phyloP scores from a whole-genome alignment of 2,888 invertebrate genomes.

The Eurytoma californica region DNA sequence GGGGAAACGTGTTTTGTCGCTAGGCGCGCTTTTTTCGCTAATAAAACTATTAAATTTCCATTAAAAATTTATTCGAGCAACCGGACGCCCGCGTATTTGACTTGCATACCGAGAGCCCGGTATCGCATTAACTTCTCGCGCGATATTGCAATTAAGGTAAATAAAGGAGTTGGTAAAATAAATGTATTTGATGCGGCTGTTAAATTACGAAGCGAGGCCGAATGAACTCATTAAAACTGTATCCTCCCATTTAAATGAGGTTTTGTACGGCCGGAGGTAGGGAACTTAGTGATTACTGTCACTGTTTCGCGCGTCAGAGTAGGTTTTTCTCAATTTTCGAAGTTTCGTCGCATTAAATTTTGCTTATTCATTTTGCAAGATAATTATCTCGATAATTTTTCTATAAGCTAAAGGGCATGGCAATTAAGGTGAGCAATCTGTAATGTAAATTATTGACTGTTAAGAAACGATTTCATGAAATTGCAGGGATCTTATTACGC shows the following conservation, averaged over 20 bases:
- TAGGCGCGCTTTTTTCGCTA: slow-evolving; percentile 13
- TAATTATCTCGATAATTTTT: too few relatives aligned
- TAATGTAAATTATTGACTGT: too few relatives aligned
- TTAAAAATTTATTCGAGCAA: slow-evolving; percentile 43
- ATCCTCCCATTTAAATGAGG: slow-evolving; percentile 3
- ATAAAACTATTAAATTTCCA: slow-evolving; percentile 45
- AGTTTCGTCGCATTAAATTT: too few relatives aligned
- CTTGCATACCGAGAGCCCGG: slow-evolving; percentile 1
- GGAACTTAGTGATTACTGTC: background rate
- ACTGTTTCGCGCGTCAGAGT: too few relatives aligned
- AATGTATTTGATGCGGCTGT: slow-evolving; percentile 35
- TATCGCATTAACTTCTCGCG: background rate
- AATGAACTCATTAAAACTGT: slow-evolving; percentile 43
- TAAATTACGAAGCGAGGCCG: slow-evolving; percentile 33
- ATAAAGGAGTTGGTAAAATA: slow-evolving; percentile 24
- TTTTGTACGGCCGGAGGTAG: background rate
- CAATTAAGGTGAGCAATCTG: too few relatives aligned
- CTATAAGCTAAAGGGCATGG: background rate
- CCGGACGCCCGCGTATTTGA: slow-evolving; percentile 33
- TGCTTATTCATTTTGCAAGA: too few relatives aligned
- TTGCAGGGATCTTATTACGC: too few relatives aligned
- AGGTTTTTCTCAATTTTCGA: too few relatives aligned
- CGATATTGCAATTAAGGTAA: slow-evolving; percentile 40
- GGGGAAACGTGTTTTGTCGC: background rate
- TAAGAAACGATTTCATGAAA: too few relatives aligned